These are phyloP conservation scores for Tigriopus californicus DNA, from an alignment of 2,888 invertebrate species.

Conservation along the genomic window DNA sequence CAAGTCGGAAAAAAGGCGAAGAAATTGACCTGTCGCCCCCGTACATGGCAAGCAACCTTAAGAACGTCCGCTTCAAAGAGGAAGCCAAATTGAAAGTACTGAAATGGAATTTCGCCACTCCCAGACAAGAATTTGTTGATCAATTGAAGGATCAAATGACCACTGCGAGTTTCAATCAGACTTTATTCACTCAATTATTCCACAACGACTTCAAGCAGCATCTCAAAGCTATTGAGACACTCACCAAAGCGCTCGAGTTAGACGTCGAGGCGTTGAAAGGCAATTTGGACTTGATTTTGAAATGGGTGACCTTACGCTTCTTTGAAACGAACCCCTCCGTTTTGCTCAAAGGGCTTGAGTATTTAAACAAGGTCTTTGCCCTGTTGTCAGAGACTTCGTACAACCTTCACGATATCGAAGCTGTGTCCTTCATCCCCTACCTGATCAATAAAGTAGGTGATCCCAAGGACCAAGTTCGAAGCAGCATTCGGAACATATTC, in stretches of 20 bases:
- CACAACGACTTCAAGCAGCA: slow-evolving; percentile 86
- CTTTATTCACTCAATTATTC: slow-evolving; percentile 74
- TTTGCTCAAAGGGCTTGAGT: slow-evolving; percentile 81
- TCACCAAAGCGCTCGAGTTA: slow-evolving; percentile 54
- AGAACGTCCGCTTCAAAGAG: slow-evolving; percentile 79
- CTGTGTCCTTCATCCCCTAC: slow-evolving; percentile 83
- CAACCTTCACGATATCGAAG: slow-evolving; percentile 73
- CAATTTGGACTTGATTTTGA: slow-evolving; percentile 83
- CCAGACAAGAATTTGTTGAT: slow-evolving; percentile 81
- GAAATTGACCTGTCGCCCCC: slow-evolving; percentile 62
- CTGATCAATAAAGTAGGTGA: slow-evolving; percentile 86
- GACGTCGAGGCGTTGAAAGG: slow-evolving; percentile 59
- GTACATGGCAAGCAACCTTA: slow-evolving; percentile 59
- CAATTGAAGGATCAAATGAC: slow-evolving; percentile 76
- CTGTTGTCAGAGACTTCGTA: slow-evolving; percentile 60
- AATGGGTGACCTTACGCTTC: slow-evolving; percentile 89
- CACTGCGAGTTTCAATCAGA: slow-evolving; percentile 66
- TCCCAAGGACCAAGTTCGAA: slow-evolving; percentile 48
- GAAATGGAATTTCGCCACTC: slow-evolving; percentile 87
- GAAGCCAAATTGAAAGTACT: slow-evolving; percentile 79
- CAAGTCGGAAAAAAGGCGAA: slow-evolving; percentile 54
- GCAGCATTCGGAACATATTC: slow-evolving; percentile 66
- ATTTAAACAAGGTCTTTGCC: slow-evolving; percentile 61
- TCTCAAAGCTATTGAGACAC: slow-evolving; percentile 76
- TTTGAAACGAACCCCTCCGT: slow-evolving; percentile 98